phyloP scores from a whole-genome alignment of 2,113 vertebrate species.

The Holacanthus passer region DNA sequence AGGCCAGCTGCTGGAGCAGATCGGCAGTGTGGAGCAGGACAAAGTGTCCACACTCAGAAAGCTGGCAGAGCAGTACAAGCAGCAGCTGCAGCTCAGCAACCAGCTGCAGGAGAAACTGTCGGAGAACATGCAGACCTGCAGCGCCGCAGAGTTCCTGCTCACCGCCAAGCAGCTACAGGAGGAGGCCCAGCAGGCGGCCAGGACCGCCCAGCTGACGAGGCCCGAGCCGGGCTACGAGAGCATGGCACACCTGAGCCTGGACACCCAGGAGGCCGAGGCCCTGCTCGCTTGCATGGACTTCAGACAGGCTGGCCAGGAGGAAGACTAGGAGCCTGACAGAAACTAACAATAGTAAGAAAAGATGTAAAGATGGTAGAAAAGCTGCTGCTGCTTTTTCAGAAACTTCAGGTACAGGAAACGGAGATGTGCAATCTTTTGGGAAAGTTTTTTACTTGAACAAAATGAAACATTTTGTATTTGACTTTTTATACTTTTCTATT shows the following conservation, averaged over 20 bases:
- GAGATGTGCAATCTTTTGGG: constrained; percentile 16
- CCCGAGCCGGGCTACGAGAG: constrained; percentile 88
- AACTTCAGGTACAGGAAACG: neutral
- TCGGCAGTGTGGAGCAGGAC: constrained; percentile 84
- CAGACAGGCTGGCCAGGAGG: constrained; percentile 27
- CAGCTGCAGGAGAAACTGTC: constrained; percentile 88
- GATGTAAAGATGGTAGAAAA: neutral
- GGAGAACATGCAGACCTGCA: constrained; percentile 85
- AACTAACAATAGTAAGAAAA: constrained; percentile 30
- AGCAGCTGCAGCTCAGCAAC: constrained; percentile 86
- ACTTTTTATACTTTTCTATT: constrained; percentile 51
- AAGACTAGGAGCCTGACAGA: neutral
- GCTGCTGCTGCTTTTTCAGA: neutral
- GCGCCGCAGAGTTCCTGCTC: constrained; percentile 88
- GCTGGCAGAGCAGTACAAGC: constrained; percentile 84
- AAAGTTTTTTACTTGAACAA: neutral
- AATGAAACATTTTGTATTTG: constrained; percentile 5
- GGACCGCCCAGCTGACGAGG: constrained; percentile 80
- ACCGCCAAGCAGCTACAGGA: constrained; percentile 69
- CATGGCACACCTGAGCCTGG: constrained; percentile 90
- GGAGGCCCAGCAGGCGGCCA: constrained; percentile 85
- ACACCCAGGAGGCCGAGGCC: constrained; percentile 82
- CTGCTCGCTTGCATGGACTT: constrained; percentile 86
- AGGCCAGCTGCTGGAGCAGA: constrained; percentile 83
- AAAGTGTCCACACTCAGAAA: constrained; percentile 81